Evolutionary conservation across 2,797 vertebrate genomes (phyloP).

Genomic region (Enteromius thamalakanensis): DNA sequence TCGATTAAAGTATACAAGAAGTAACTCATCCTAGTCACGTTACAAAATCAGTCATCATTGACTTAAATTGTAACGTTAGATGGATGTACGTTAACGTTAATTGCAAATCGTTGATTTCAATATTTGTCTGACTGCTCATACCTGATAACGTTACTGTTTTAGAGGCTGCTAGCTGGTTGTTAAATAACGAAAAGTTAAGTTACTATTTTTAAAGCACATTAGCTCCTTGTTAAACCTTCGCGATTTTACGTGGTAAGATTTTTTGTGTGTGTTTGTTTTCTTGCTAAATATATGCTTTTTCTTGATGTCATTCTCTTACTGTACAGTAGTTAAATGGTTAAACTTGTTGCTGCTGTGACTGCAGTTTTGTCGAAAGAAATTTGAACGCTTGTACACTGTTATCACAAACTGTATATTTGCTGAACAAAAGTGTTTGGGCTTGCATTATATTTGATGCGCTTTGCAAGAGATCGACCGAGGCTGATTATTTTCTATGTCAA

Average conservation of each 20-base stretch:
- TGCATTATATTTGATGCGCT: background rate
- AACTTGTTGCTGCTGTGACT: slow-evolving; percentile 38
- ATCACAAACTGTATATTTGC: slow-evolving; percentile 23
- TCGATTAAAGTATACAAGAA: background rate
- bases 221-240: background rate
- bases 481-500: background rate
- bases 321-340: slow-evolving; percentile 23
- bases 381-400: slow-evolving; percentile 5
- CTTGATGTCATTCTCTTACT: background rate
- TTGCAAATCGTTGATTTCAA: background rate
- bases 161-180: background rate
- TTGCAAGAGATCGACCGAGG: background rate
- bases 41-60: background rate
- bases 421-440: slow-evolving; percentile 4
- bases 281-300: background rate
- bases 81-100: background rate
- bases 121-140: background rate
- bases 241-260: background rate
- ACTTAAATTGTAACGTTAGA: background rate
- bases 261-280: background rate
- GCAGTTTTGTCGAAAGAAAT: slow-evolving; percentile 38
- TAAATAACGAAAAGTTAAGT: slow-evolving; percentile 5
- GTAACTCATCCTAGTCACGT: background rate
- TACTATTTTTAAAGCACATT: background rate
- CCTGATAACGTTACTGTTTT: background rate